Evolutionary conservation across 2,113 vertebrate species (phyloP).

Genomic region (Plecturocebus donacophilus): DNA sequence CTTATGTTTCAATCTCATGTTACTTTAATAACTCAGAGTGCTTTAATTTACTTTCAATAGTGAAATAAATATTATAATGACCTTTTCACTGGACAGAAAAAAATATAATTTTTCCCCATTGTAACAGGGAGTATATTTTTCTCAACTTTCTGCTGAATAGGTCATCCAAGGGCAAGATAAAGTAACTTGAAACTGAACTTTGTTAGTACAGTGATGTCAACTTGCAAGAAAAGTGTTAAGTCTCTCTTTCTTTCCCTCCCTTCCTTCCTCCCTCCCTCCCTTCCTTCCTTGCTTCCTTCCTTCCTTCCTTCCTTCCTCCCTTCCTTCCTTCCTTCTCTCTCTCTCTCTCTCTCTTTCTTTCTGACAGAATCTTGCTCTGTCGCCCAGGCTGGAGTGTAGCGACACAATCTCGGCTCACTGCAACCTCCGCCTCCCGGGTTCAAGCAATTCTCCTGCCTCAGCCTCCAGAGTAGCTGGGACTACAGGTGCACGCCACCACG

Average conservation of each 20-base stretch:
- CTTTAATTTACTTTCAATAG: slow-evolving; percentile 24
- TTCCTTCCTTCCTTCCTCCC: no score
- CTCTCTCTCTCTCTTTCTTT: no score
- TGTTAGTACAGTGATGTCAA: not conserved
- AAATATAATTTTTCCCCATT: not conserved
- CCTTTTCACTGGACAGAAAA: slow-evolving; percentile 26
- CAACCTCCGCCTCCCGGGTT: no score
- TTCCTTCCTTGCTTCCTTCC: no score
- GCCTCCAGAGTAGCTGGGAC: no score
- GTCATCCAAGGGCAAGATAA: slow-evolving; percentile 1
- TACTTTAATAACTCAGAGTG: slow-evolving; percentile 45
- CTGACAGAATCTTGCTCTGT: no score
- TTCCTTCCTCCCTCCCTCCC: fast-evolving
- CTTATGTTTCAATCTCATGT: not conserved
- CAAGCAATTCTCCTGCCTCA: no score
- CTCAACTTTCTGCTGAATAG: not conserved
- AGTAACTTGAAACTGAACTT: slow-evolving; percentile 13
- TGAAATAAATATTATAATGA: slow-evolving; percentile 22
- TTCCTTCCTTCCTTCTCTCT: no score
- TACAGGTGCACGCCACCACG: no score
- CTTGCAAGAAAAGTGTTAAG: not conserved
- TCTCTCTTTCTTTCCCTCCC: not conserved
- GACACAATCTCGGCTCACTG: no score
- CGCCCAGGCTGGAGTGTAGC: no score
- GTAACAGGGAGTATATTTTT: not conserved